Percentiles rank a stretch among this genome's conserved stretches.
These are phyloP conservation scores for Hypsopygia costalis DNA, from an alignment of 2,888 invertebrate species.

Conservation along the genomic window DNA sequence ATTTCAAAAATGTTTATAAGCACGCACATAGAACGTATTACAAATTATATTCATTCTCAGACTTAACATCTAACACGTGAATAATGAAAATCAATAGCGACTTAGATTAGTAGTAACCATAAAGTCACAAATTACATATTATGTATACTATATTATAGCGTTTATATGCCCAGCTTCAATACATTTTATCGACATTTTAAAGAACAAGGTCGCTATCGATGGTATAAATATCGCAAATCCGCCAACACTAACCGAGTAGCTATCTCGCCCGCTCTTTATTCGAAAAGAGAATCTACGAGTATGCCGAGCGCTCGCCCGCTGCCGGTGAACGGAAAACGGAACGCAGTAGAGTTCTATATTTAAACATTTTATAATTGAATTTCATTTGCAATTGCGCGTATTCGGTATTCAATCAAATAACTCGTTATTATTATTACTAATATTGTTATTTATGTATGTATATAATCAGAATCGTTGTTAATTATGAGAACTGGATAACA, in stretches of 20 bases:
- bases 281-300: conserved; percentile 20
- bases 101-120: too few relatives aligned
- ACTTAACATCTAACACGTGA: too few relatives aligned
- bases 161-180: too few relatives aligned
- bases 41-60: too few relatives aligned
- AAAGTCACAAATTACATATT: too few relatives aligned
- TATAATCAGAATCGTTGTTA: neutral
- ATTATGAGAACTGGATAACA: conserved; percentile 13
- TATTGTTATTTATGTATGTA: neutral
- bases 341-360: conserved; percentile 22
- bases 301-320: conserved; percentile 22
- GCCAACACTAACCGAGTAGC: conserved; percentile 12
- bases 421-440: neutral
- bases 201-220: neutral
- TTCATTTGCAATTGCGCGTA: conserved; percentile 10
- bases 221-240: neutral
- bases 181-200: too few relatives aligned
- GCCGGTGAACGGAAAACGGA: conserved; percentile 23
- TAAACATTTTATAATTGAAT: conserved; percentile 16
- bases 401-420: conserved; percentile 6
- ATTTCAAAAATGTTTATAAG: too few relatives aligned
- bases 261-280: conserved; percentile 23
- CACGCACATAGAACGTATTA: too few relatives aligned
- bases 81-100: too few relatives aligned
- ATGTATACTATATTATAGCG: too few relatives aligned